A percentile compares a stretch with the other conserved stretches of the same genome.
These are phyloP conservation scores for Rhadina sibilatrix DNA, from an alignment of 2,113 vertebrate genomes.

Conservation along the genomic window DNA sequence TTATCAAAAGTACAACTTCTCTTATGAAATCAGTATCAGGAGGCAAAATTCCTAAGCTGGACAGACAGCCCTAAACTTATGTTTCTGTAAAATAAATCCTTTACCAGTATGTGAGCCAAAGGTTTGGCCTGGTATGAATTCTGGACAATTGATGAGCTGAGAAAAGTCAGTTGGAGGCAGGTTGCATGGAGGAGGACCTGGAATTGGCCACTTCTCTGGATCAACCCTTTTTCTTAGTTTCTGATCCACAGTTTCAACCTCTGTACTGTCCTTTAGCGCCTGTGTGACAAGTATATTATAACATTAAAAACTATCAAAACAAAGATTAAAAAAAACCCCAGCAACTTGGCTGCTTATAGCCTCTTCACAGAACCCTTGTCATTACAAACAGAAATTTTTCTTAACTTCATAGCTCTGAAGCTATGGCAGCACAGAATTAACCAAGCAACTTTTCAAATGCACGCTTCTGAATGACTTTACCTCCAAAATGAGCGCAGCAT, in stretches of 20 bases:
- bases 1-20: background rate
- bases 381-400: background rate
- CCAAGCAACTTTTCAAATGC: background rate
- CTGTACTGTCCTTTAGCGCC: conserved; percentile 91
- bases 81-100: conserved; percentile 37
- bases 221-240: conserved; percentile 87
- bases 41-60: background rate
- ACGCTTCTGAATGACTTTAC: conserved; percentile 64
- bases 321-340: background rate
- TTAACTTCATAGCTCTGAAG: background rate
- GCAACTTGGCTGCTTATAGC: background rate
- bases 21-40: background rate
- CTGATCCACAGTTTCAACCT: conserved; percentile 89
- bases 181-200: conserved; percentile 71
- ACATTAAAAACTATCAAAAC: background rate
- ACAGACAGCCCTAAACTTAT: background rate
- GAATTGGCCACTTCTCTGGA: conserved; percentile 95
- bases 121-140: conserved; percentile 90
- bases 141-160: conserved; percentile 92
- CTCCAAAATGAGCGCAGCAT: conserved; percentile 89
- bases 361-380: background rate
- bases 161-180: conserved; percentile 89
- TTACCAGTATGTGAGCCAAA: conserved; percentile 83
- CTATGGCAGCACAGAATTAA: background rate
- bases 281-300: conserved; percentile 35